phyloP scores from a whole-genome alignment of 2,888 invertebrate species.

The Athalia circularis region DNA sequence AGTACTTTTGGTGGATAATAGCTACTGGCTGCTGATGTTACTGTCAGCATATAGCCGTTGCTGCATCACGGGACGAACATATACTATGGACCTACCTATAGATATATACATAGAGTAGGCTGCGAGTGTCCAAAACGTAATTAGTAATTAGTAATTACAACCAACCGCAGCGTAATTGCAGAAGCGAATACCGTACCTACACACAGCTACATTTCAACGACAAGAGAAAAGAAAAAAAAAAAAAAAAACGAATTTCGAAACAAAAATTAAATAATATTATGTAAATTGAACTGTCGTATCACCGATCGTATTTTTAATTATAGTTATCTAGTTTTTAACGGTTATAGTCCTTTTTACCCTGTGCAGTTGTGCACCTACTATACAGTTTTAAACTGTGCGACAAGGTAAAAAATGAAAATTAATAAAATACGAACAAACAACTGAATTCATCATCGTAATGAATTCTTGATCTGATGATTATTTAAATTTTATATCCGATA shows the following conservation, averaged over 20 bases:
- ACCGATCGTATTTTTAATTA: neutral
- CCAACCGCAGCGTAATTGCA: conserved; percentile 26
- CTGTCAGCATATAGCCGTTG: neutral
- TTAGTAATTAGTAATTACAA: conserved; percentile 40
- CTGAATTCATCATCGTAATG: too few species aligned
- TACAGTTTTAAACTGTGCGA: too few species aligned
- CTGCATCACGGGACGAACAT: neutral
- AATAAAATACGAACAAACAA: too few species aligned
- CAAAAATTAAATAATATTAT: neutral
- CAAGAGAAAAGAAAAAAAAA: neutral
- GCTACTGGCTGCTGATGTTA: neutral
- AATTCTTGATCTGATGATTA: too few species aligned
- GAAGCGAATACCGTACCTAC: conserved; percentile 3
- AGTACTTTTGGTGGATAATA: neutral
- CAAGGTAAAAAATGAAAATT: too few species aligned
- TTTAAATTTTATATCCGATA: too few species aligned
- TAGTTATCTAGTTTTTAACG: neutral
- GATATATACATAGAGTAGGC: neutral
- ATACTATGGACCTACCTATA: neutral
- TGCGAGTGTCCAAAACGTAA: conserved; percentile 23
- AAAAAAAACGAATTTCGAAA: neutral
- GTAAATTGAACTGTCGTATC: neutral
- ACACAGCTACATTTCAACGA: neutral
- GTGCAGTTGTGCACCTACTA: too few species aligned
- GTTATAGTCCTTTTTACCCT: too few species aligned